Evolutionary conservation across 1,140 invertebrate species (phyloP), one percentile per base, ranked within the genome.

Genomic region (Brachionus koreanus): DNA sequence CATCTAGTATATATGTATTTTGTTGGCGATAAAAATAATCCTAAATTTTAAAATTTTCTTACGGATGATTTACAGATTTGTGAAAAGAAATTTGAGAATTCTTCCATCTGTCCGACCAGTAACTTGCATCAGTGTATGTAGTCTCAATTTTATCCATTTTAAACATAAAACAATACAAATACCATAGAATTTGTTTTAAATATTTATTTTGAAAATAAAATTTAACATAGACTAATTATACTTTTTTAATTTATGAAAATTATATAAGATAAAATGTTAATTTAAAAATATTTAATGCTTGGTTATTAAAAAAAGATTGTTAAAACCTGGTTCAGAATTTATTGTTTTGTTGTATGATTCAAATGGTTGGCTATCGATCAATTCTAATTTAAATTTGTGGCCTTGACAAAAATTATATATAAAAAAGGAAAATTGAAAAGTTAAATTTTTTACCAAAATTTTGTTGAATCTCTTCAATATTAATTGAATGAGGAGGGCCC

Each of bases 51-150:
- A 19, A 10, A 63, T 6, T 33, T 10, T n/a, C 3, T 43, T 74
- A 74, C 69, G 69, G 69, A 33, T 74, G 69, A 29, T 46, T 74
- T 10, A 7, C 43, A 16, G 12, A 12, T 46, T 74, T 43, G 23
- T 74, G 69, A 29, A 74, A 74, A 9, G 37, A 29, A 74, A 74
- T 74, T 74, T 74, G 1, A 74, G 43, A 46, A n/a, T 46, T 29
- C 2, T 43, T 46, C 69, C 69, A 74, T 46, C 42, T 25, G 0
- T 46, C 9, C 6, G 7, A 12, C 69, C 69, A 74, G 43, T 46
- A 74, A 5, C 33, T 35, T 23, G 39, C 69, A 46, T 74, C 69
- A 6, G 69, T 74, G 25, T 46, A 29, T 10, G 19, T 74, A 25
- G 23, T 43, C n/a, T 49, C 5, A 10, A 5, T 25, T 9, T 74